Base-by-base conservation (phyloP, 2,797 vertebrate genomes). In the Melopsittacus undulatus region DNA sequence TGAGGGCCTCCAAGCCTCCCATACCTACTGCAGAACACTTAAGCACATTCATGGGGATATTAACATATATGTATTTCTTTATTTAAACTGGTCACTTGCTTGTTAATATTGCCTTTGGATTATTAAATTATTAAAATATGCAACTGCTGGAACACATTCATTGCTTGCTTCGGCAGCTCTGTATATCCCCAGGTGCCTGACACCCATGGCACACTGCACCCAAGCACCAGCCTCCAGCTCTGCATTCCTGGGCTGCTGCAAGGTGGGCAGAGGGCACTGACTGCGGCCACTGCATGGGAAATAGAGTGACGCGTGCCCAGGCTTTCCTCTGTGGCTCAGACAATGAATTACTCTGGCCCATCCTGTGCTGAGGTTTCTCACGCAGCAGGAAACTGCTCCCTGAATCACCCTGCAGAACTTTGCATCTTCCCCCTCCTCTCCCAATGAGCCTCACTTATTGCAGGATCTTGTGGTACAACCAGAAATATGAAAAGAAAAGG, bases 261-360 rank as follows among this genome's bases (percentile, higher is more conserved):
- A 51, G 42, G 57, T 13, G 34, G 36, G 67, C 51, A 88, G 62
- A 78, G 42, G 29, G 42, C 43, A 92, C 11, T 5, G 10, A 15
- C 64, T 34, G 34, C 13, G 0, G 0, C 34, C 0, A 0, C 59
- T 81, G 30, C 2, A 36, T 8, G 3, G 11, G 70, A 34, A 74
- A 74, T 27, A 30, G 30, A 51, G 42, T 0, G 4, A 69, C 0
- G 1, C 10, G 14, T 5, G 36, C 36, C 52, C 57, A 9, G 34
- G 22, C 13, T 51, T 38, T 67, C 72, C 70, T 49, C 59, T 84
- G 57, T 13, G 45, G 34, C 34, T 85, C 81, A 49, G 38, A 62
- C 81, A 77, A 64, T 9, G 3, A 73, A 27, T 77, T 52, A 68
- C 14, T 88, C 34, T 22, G 69, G 51, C 49, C 59, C 2, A 3